Base-by-base conservation (phyloP, 2,797 vertebrate genomes). In the Smutsia gigantea region DNA sequence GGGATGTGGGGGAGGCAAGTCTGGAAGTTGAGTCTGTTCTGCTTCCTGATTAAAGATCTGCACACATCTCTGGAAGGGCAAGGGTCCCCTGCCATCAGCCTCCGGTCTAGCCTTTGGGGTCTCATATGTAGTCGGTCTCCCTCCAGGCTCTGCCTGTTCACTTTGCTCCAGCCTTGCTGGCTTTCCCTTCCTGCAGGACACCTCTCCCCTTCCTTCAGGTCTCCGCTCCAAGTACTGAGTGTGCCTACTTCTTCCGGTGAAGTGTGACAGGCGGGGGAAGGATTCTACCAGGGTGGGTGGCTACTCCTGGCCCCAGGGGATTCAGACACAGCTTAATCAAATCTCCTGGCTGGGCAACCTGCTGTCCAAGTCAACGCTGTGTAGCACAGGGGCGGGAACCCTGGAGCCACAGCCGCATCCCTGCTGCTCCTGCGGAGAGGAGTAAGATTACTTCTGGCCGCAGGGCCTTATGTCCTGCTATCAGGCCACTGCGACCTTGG, bases 401-500 rank as follows among this genome's bases (percentile, higher is more conserved):
- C 25, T 55, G 53, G 57, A 23, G 31, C 17, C 29, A 46, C 39
- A 27, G 53, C n/a, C 72, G 82, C 31, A 12, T 7, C 37, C 66
- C 59, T 46, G 2, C 59, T 19, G 29, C 9, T 49, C 3, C 34
- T 17, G 1, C 15, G 19, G 25, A 14, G 42, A 17, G 51, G n/a
- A 23, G 5, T 21, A 10, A 68, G 31, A 37, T 34, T 69, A 25
- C 21, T 61, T 6, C 29, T 46, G n/a, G 61, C 55, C 37, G 31
- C 9, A 37, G 27, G 72, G 49, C 53, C n/a, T 21, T 29, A 63
- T 10, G 19, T 13, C 34, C 29, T 79, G 17, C 42, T 61, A 19
- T 53, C 0, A 0, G 53, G n/a, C 51, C 59, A 42, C 29, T n/a
- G 4, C 14, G 93, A 61, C 21, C 69, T 93, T 8, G 0, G 81